Evolutionary conservation across 2,797 vertebrate genomes (phyloP).

Genomic region (Tauraco hartlaubi): DNA sequence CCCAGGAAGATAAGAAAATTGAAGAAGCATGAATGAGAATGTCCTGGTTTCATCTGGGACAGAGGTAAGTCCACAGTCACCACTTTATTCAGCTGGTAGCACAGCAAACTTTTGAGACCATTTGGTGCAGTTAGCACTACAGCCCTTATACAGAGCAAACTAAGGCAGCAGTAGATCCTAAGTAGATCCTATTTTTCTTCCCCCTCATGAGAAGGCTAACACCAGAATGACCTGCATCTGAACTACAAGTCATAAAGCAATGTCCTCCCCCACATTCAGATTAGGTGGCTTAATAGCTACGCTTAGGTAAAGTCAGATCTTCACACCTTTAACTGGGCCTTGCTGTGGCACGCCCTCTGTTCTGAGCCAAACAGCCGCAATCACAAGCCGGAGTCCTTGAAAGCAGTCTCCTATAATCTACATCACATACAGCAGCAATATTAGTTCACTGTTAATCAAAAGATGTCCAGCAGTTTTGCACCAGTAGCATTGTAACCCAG

Average conservation of each 20-base stretch:
- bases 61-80: not conserved
- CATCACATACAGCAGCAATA: not conserved
- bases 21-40: not conserved
- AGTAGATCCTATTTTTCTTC: not conserved
- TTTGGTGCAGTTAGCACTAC: not conserved
- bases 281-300: not conserved
- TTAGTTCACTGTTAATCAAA: not conserved
- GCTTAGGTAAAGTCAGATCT: not conserved
- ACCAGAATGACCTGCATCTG: not conserved
- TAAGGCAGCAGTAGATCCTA: not conserved
- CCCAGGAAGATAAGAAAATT: not conserved
- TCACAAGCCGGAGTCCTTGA: not conserved
- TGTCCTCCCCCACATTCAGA: not conserved
- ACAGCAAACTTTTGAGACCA: not conserved
- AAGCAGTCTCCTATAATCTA: not conserved
- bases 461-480: not conserved
- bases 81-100: not conserved
- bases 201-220: not conserved
- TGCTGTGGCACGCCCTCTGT: not conserved
- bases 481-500: not conserved
- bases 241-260: not conserved
- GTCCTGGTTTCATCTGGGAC: too few relatives aligned
- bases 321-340: not conserved
- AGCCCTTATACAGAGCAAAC: not conserved
- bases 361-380: not conserved